Evolutionary conservation across 2,888 invertebrate genomes (phyloP).

Genomic region (Hydriomena furcata): DNA sequence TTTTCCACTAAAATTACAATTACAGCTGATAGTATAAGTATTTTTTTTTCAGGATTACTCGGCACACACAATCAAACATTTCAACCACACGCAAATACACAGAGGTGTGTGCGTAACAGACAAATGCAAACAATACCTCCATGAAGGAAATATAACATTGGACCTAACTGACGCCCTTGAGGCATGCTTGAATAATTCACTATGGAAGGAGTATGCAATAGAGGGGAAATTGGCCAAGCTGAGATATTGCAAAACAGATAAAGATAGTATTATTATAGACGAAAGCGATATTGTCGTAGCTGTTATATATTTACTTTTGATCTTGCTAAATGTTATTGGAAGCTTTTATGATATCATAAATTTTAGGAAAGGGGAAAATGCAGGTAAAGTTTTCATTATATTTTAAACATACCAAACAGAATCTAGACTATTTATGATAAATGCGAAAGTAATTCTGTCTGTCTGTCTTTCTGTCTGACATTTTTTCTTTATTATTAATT

Average conservation of each 20-base stretch:
- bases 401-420: no score
- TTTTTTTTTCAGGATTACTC: constrained; percentile 59
- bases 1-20: no score
- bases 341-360: constrained; percentile 55
- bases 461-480: no score
- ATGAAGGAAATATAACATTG: constrained; percentile 32
- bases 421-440: no score
- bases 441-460: no score
- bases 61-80: constrained; percentile 61
- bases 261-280: constrained; percentile 48
- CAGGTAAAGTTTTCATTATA: no score
- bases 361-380: constrained; percentile 34
- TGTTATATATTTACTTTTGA: constrained; percentile 46
- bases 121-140: constrained; percentile 51
- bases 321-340: constrained; percentile 58
- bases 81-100: constrained; percentile 69
- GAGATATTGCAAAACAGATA: constrained; percentile 57
- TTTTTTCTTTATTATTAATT: no score
- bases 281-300: constrained; percentile 55
- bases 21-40: no score
- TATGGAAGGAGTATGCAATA: constrained; percentile 56
- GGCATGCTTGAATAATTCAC: constrained; percentile 61
- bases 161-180: constrained; percentile 55
- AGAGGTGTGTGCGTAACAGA: constrained; percentile 64
- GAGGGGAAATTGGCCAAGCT: constrained; percentile 54